phyloP scores from a whole-genome alignment of 2,797 vertebrate species.

The Anguilla anguilla region DNA sequence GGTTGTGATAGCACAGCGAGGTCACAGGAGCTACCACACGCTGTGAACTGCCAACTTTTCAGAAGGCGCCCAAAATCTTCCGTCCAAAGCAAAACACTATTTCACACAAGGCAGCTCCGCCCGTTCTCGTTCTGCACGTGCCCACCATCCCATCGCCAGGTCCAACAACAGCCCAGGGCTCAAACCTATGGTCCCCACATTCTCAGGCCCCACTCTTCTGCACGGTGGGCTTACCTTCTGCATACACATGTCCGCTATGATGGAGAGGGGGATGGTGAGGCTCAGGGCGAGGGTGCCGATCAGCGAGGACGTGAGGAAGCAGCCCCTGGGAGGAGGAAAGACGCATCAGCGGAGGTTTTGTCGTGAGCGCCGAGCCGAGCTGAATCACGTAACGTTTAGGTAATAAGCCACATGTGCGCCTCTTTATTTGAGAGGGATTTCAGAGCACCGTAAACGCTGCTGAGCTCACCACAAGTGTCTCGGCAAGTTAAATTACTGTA shows the following conservation, averaged over 20 bases:
- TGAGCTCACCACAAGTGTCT: neutral
- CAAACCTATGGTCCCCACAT: neutral
- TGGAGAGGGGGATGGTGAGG: constrained; percentile 95
- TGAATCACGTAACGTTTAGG: neutral
- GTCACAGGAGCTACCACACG: neutral
- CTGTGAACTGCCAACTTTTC: neutral
- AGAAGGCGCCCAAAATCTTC: neutral
- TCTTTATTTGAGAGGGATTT: neutral
- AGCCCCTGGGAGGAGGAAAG: constrained; percentile 76
- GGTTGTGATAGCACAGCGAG: neutral
- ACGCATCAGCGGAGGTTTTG: neutral
- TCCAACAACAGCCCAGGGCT: neutral
- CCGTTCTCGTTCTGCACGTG: too few species aligned
- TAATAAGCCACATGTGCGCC: neutral
- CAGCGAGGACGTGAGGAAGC: constrained; percentile 95
- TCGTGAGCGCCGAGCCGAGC: neutral
- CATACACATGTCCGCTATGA: constrained; percentile 94
- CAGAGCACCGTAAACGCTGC: neutral
- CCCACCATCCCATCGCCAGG: neutral
- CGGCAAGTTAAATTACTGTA: neutral
- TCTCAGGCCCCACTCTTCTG: neutral
- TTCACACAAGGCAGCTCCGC: neutral
- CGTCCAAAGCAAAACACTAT: neutral
- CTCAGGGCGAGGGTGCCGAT: constrained; percentile 93
- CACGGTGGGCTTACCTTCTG: constrained; percentile 79